Evolutionary conservation across 2,888 invertebrate species (phyloP), one percentile per base, ranked within the genome.

Genomic region (Tromatobia lineatoria): DNA sequence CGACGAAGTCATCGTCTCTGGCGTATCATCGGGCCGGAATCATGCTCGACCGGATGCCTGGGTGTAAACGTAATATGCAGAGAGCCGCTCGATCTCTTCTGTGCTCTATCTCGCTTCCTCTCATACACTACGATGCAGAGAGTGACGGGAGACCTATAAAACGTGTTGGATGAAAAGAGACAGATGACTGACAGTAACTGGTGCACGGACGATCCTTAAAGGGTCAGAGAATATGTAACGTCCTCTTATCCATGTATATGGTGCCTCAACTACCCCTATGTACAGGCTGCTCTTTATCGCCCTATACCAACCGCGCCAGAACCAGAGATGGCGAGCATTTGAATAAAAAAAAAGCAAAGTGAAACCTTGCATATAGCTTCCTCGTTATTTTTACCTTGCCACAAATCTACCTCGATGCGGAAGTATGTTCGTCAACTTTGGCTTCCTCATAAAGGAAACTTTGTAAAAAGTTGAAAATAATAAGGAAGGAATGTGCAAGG

Each of bases 1-100:
- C 83, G 54, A 38, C 61, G 61, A 69, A 71, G 73, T 78, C 73
- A 78, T 78, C 78, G 69, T 61, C 34, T 66, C 29, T 82, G 66
- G 67, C 70, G 57, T 79, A 80, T 85, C 85, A 85, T 87, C 82
- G 69, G 66, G 20, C 80, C 66, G 86, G 80, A 87, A 86, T 84
- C 70, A 82, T 77, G 74, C 85, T 75, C 78, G 80, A 83, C 69
- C 82, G 87, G 67, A 61, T 59, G 50, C 73, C 66, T 23, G 71
- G 57, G 70, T 23, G 74, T 69, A 61, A 74, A 78, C 50, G 67
- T 67, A 80, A 81, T 57, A 75, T 70, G 54, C 29, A 52, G 45
- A 67, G 38, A 59, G 15, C 11, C 74, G 34, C 61, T 23, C 25
- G 57, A 18, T 52, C 18, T 52, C 13, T 57, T 25, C 15, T 29